These are phyloP conservation scores for Lampris incognitus DNA, from an alignment of 2,113 vertebrate species.

Conservation along the genomic window DNA sequence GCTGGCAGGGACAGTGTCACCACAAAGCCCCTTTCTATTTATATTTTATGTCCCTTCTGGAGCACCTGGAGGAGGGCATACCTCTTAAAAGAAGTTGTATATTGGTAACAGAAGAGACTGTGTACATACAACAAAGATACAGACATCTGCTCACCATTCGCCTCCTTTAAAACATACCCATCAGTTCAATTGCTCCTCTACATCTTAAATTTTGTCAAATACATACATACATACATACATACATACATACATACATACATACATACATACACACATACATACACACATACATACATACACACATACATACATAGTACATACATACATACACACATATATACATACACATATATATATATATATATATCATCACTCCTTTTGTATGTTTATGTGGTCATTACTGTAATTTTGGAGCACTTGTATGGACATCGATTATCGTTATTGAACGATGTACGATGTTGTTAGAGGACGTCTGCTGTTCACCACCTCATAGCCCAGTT, in stretches of 20 bases:
- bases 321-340: not conserved
- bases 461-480: constrained; percentile 20
- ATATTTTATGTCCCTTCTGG: not conserved
- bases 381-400: not conserved
- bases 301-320: not conserved
- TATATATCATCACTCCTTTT: not conserved
- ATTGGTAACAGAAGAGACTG: not conserved
- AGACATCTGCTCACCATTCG: not conserved
- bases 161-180: not conserved
- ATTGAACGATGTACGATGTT: not conserved
- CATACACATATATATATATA: too few species aligned
- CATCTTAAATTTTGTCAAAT: not conserved
- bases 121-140: not conserved
- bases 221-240: too few species aligned
- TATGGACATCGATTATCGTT: constrained; percentile 14
- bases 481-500: constrained; percentile 30
- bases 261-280: not conserved
- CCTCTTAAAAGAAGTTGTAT: too few species aligned
- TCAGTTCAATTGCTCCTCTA: not conserved
- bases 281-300: not conserved
- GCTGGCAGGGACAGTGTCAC: not conserved
- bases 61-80: not conserved
- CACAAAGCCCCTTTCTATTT: not conserved
- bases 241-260: not conserved
- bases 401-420: constrained; percentile 14